A percentile compares a stretch with the other conserved stretches of the same genome.
Evolutionary conservation across 2,888 invertebrate species (phyloP).

Genomic region (Argyresthia goedartella): DNA sequence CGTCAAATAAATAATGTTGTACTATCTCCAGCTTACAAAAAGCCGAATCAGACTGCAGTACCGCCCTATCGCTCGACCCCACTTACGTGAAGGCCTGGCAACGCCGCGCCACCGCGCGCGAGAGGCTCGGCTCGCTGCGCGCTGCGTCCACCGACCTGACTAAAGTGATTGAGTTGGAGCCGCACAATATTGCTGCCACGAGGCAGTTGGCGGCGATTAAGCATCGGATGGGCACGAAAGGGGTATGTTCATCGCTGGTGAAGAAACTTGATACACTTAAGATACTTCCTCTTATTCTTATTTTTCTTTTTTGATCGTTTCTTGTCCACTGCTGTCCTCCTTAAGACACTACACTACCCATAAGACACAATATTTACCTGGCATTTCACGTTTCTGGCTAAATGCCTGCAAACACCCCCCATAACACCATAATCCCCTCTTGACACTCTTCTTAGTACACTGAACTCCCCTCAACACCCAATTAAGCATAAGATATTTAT

Average conservation of each 20-base stretch:
- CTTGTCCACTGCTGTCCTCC: no score
- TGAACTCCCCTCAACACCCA: no score
- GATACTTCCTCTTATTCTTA: no score
- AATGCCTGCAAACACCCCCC: no score
- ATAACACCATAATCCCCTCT: no score
- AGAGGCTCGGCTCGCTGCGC: slow-evolving; percentile 76
- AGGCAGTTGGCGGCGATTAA: slow-evolving; percentile 70
- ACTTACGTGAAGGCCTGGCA: slow-evolving; percentile 88
- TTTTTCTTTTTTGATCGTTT: no score
- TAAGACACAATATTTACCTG: no score
- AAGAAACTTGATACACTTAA: not conserved
- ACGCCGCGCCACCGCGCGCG: slow-evolving; percentile 82
- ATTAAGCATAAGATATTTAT: no score
- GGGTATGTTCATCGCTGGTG: slow-evolving; percentile 34
- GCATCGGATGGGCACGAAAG: slow-evolving; percentile 59
- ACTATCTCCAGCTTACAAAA: slow-evolving; percentile 76
- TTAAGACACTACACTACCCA: no score
- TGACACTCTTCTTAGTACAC: no score
- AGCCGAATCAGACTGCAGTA: slow-evolving; percentile 85
- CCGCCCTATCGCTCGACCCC: slow-evolving; percentile 82
- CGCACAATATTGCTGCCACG: slow-evolving; percentile 79
- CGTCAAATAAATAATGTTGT: no score
- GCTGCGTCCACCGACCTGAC: slow-evolving; percentile 81
- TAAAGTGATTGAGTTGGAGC: slow-evolving; percentile 81
- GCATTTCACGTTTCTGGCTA: no score